Base-by-base conservation (phyloP, 2,888 invertebrate genomes). In the Choristoneura rosaceana region DNA sequence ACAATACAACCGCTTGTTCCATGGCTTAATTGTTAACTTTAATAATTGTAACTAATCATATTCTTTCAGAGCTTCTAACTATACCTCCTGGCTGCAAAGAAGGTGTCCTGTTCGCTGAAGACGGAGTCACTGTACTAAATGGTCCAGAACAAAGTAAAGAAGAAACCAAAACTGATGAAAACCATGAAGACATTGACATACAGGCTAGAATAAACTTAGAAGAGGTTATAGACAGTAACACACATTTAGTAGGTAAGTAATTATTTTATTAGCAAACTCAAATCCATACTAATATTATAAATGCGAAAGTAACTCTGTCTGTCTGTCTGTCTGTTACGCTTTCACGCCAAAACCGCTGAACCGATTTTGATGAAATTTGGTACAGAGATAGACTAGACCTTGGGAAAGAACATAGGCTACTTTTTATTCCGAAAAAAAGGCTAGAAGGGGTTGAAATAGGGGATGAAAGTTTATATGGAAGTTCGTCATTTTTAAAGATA, bases 11-110 rank as follows among this genome's bases (percentile, higher is more conserved):
- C 25, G 25, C 25, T 1, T 25, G 8, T 43, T 47, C 5, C n/a
- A 47, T 5, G 15, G 9, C 14, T 25, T 38, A 59, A 33, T 59
- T 7, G 2, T 33, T 5, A 9, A 15, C 10, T 10, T n/a, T n/a
- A n/a, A n/a, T n/a, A n/a, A n/a, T n/a, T 15, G 9, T 17, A 38
- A 15, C 2, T 10, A 4, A 8, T 5, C 4, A 41, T 10, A 14
- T 25, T 25, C 43, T 87, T 89, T 14, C 82, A 96, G 96, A 95
- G 74, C 85, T 96, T 43, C 81, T 96, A 5, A 94, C 94, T 3
- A 90, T 95, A 73, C 96, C 97, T 0, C 97, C 97, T 10, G 97
- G 97, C 0, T 96, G 97, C 78, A 87, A 92, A 74, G 93, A 93
- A 74, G 95, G 95, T 38, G 87, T 96, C 14, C 81, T 95, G 58